Percentiles rank a stretch among this genome's conserved stretches.
Evolutionary conservation across 23 tunicate species (phyloP).

Genomic region (Phallusia fumigata): DNA sequence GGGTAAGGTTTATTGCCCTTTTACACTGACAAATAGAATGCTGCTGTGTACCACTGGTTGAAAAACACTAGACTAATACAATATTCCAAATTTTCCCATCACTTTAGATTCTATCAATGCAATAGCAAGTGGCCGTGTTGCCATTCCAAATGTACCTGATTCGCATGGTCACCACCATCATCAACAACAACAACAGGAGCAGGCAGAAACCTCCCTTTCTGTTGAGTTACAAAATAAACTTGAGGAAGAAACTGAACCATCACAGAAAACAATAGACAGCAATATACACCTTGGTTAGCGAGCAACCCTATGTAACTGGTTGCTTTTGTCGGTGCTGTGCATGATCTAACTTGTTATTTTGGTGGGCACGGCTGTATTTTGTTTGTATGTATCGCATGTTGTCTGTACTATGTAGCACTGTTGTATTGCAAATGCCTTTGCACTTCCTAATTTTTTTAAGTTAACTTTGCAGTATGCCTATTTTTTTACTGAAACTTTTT

Average conservation of each 20-base stretch:
- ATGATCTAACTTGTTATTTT: too few relatives aligned
- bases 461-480: too few relatives aligned
- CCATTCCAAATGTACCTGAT: slow-evolving; percentile 35
- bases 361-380: too few relatives aligned
- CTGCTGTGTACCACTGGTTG: too few relatives aligned
- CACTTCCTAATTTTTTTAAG: too few relatives aligned
- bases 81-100: background rate
- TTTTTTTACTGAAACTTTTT: too few relatives aligned
- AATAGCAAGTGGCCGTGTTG: slow-evolving; percentile 28
- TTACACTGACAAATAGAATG: background rate
- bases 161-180: slow-evolving; percentile 26
- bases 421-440: too few relatives aligned
- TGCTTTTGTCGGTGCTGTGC: background rate
- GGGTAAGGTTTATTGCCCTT: slow-evolving; percentile 10
- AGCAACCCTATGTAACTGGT: background rate
- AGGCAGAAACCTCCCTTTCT: too few relatives aligned
- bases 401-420: too few relatives aligned
- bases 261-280: background rate
- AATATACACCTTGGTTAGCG: background rate
- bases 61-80: background rate
- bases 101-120: slow-evolving; percentile 48
- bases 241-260: background rate
- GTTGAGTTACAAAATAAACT: background rate
- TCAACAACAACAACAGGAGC: background rate
- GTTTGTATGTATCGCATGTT: too few relatives aligned